Evolutionary conservation across 2,888 invertebrate genomes (phyloP).

Genomic region (Tupiocoris notatus): DNA sequence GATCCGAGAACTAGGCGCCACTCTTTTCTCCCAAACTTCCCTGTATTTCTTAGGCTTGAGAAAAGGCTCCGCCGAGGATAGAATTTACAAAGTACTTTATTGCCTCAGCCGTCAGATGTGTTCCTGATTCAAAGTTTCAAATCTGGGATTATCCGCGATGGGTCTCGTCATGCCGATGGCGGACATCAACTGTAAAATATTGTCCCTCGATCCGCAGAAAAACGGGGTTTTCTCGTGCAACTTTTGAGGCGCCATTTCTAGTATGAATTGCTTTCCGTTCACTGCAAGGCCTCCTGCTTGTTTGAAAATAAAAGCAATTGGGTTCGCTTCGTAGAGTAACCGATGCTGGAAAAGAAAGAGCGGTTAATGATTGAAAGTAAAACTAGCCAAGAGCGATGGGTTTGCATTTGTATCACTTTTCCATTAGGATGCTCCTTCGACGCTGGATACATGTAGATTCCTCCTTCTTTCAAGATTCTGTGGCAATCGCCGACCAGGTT

Average conservation of each 20-base stretch:
- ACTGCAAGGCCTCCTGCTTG: conserved; percentile 41
- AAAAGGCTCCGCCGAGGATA: too few species aligned
- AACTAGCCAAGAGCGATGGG: too few species aligned
- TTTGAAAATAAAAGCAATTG: conserved; percentile 34
- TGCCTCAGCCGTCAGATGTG: too few species aligned
- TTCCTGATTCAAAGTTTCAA: too few species aligned
- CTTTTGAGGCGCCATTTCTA: conserved; percentile 37
- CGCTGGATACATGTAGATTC: conserved; percentile 40
- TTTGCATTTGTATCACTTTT: too few species aligned
- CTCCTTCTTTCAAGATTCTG: conserved; percentile 32
- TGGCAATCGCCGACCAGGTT: conserved; percentile 38
- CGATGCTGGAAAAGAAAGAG: conserved; percentile 17
- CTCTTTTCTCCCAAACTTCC: too few species aligned
- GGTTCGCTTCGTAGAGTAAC: conserved; percentile 31
- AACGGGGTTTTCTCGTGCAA: conserved; percentile 38
- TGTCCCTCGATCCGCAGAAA: conserved; percentile 35
- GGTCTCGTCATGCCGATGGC: conserved; percentile 26
- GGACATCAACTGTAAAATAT: conserved; percentile 31
- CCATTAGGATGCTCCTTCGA: conserved; percentile 41
- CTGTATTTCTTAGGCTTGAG: too few species aligned
- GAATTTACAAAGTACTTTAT: too few species aligned
- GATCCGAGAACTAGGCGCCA: too few species aligned
- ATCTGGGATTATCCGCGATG: too few species aligned
- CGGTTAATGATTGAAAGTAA: background rate
- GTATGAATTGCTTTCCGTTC: conserved; percentile 27